Percentiles rank a stretch among this genome's conserved stretches.
These are phyloP conservation scores for Serranochromis macrocephalus DNA, from an alignment of 2,113 vertebrate genomes.

Conservation along the genomic window DNA sequence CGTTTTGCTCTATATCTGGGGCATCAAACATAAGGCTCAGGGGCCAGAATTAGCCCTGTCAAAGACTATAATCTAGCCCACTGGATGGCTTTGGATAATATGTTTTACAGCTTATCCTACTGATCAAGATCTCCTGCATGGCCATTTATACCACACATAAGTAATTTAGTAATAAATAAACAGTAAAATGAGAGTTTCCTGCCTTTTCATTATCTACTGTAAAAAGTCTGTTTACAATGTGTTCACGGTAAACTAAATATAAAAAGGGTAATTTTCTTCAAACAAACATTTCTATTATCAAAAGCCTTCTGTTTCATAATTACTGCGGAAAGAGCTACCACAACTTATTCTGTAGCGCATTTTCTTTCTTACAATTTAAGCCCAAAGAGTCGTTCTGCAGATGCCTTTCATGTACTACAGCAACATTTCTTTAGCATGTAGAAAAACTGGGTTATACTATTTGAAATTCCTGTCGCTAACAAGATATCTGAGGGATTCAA, in stretches of 20 bases:
- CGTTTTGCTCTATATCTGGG: not conserved
- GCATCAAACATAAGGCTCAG: not conserved
- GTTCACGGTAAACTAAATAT: not conserved
- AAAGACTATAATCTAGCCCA: not conserved
- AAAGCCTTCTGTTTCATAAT: not conserved
- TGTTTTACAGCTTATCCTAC: not conserved
- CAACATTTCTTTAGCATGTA: not conserved
- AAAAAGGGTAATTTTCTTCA: not conserved
- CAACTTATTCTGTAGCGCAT: not conserved
- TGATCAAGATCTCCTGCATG: not conserved
- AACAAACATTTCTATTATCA: not conserved
- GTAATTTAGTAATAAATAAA: not conserved
- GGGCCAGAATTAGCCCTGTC: not conserved
- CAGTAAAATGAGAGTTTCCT: not conserved
- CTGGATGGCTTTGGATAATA: not conserved
- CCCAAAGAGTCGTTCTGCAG: not conserved
- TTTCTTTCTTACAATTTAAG: not conserved
- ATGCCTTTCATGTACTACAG: not conserved
- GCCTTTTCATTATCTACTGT: not conserved
- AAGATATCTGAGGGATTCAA: not conserved
- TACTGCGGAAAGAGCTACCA: not conserved
- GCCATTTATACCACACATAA: not conserved
- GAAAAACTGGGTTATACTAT: not conserved
- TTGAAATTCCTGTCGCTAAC: not conserved
- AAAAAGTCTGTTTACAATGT: not conserved